Evolutionary conservation across 2,888 invertebrate genomes (phyloP).

Genomic region (Agriopis marginaria): DNA sequence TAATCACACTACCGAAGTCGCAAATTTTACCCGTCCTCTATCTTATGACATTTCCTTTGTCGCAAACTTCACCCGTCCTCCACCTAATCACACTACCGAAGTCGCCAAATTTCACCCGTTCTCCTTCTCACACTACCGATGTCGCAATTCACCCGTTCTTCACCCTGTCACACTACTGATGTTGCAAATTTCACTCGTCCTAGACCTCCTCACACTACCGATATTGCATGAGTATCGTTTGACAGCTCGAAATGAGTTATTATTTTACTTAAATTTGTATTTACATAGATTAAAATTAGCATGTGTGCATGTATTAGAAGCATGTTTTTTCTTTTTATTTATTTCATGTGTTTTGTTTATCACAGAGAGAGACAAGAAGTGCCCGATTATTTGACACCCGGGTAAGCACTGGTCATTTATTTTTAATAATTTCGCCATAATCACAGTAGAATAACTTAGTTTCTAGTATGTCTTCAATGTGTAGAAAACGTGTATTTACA

Average conservation of each 20-base stretch:
- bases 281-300: conserved; percentile 23
- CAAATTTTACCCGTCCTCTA: too few species aligned
- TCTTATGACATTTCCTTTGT: too few species aligned
- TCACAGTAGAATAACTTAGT: not conserved
- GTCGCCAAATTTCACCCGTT: too few species aligned
- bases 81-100: too few species aligned
- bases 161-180: too few species aligned
- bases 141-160: too few species aligned
- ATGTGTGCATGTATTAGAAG: conserved; percentile 37
- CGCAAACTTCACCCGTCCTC: too few species aligned
- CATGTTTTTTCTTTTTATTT: conserved; percentile 57
- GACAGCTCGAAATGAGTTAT: not conserved
- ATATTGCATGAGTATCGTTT: not conserved
- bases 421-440: conserved; percentile 17
- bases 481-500: not conserved
- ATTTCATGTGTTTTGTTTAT: conserved; percentile 71
- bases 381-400: conserved; percentile 84
- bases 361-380: conserved; percentile 83
- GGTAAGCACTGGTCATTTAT: conserved; percentile 73
- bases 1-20: too few species aligned
- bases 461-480: not conserved
- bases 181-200: too few species aligned
- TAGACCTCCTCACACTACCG: too few species aligned
- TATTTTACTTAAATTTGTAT: not conserved
- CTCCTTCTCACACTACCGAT: too few species aligned